These are phyloP conservation scores for Penaeus chinensis DNA, from an alignment of 1,140 invertebrate genomes.

Conservation along the genomic window DNA sequence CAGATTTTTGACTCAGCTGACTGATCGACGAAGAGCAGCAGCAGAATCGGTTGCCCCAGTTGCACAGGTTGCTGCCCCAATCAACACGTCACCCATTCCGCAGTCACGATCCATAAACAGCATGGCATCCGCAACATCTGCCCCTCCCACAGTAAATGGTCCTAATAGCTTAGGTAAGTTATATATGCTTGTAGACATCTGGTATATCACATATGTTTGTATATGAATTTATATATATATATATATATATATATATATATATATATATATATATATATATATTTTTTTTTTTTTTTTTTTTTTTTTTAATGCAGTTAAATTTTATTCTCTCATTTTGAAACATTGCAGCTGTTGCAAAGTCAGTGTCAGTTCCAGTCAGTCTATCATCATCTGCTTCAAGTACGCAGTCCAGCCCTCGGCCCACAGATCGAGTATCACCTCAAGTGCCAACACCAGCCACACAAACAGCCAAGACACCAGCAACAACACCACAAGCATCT, in stretches of 20 bases:
- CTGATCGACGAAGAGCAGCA: constrained; percentile 78
- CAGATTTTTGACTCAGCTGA: constrained; percentile 80
- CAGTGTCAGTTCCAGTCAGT: constrained; percentile 41
- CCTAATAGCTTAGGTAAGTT: not conserved
- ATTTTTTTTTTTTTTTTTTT: too few species aligned
- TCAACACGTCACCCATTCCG: constrained; percentile 57
- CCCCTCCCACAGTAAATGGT: constrained; percentile 52
- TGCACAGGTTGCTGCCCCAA: constrained; percentile 61
- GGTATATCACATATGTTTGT: too few species aligned
- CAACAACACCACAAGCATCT: constrained; percentile 68
- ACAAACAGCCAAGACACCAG: constrained; percentile 73
- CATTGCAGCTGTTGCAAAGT: constrained; percentile 35
- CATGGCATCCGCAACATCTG: constrained; percentile 40
- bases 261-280: too few species aligned
- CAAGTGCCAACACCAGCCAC: constrained; percentile 75
- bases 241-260: too few species aligned
- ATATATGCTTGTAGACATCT: too few species aligned
- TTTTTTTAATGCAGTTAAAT: not conserved
- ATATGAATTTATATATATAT: too few species aligned
- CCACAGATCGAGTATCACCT: constrained; percentile 73
- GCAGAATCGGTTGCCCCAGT: constrained; percentile 73
- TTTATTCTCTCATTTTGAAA: not conserved
- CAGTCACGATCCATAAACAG: constrained; percentile 59
- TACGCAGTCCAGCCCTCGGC: constrained; percentile 37
- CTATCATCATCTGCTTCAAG: constrained; percentile 34